A percentile compares a stretch with the other conserved stretches of the same genome.
phyloP scores from a whole-genome alignment of 2,888 invertebrate species.

The Cyclophora punctaria region DNA sequence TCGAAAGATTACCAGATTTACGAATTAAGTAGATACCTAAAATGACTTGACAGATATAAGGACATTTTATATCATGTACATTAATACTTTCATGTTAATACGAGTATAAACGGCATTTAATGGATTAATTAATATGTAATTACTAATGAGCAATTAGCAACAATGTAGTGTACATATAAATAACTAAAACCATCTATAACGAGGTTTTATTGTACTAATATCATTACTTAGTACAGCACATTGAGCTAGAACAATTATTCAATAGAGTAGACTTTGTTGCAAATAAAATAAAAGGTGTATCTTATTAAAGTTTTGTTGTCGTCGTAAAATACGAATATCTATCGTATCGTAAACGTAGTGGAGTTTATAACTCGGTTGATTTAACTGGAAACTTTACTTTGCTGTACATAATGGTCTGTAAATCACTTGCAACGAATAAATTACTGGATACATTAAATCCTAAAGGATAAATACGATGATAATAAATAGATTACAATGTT shows the following conservation, averaged over 20 bases:
- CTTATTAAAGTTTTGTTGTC: constrained; percentile 42
- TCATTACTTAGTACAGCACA: not conserved
- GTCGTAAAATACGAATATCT: constrained; percentile 51
- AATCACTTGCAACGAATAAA: constrained; percentile 60
- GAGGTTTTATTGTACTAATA: too few species aligned
- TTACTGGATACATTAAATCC: constrained; percentile 51
- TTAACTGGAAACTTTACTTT: constrained; percentile 50
- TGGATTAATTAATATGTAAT: too few species aligned
- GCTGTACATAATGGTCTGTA: constrained; percentile 46
- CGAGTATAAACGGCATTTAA: too few species aligned
- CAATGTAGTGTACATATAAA: too few species aligned
- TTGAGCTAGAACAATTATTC: constrained; percentile 5
- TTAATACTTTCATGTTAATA: too few species aligned
- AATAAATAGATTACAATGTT: constrained; percentile 45
- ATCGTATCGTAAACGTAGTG: constrained; percentile 58
- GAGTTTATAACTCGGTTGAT: constrained; percentile 49
- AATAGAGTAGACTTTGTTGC: constrained; percentile 26
- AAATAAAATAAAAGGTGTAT: constrained; percentile 36
- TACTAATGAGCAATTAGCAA: too few species aligned
- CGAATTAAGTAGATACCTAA: too few species aligned
- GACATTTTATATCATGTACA: too few species aligned
- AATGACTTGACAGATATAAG: too few species aligned
- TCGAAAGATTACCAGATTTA: too few species aligned
- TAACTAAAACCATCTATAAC: too few species aligned
- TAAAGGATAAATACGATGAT: constrained; percentile 41